phyloP scores from a whole-genome alignment of 2,888 invertebrate genomes.

The Orgyia antiqua region DNA sequence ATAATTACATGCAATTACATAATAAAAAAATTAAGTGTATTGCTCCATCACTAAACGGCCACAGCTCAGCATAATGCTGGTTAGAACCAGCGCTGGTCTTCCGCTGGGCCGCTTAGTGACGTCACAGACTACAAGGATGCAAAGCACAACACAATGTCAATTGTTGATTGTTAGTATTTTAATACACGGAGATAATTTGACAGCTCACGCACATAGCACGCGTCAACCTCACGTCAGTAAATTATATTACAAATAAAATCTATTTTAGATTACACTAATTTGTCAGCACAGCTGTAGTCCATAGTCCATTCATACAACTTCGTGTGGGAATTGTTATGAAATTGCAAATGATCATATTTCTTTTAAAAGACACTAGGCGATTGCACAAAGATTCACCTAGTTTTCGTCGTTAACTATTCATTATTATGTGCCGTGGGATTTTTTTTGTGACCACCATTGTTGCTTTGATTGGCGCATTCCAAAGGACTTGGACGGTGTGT shows the following conservation, averaged over 20 bases:
- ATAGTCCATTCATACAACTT: constrained; percentile 55
- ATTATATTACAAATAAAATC: constrained; percentile 53
- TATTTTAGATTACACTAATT: constrained; percentile 74
- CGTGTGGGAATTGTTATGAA: constrained; percentile 75
- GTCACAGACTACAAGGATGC: no score
- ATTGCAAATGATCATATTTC: constrained; percentile 78
- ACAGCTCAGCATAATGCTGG: no score
- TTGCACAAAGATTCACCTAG: constrained; percentile 79
- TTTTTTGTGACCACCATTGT: constrained; percentile 66
- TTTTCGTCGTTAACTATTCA: constrained; percentile 76
- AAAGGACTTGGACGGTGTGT: constrained; percentile 45
- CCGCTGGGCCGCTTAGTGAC: no score
- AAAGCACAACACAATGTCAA: constrained; percentile 16
- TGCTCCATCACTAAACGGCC: no score
- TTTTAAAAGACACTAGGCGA: constrained; percentile 72
- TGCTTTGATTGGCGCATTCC: constrained; percentile 69
- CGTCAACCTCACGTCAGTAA: constrained; percentile 39
- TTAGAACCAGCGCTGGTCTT: no score
- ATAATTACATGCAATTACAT: no score
- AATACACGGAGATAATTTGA: constrained; percentile 48
- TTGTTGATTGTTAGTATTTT: constrained; percentile 34
- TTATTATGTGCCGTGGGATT: constrained; percentile 74
- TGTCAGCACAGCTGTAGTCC: constrained; percentile 36
- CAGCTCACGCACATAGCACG: constrained; percentile 36
- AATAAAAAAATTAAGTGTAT: no score